phyloP scores from a whole-genome alignment of 2,888 invertebrate species.

The Taenaris catops region DNA sequence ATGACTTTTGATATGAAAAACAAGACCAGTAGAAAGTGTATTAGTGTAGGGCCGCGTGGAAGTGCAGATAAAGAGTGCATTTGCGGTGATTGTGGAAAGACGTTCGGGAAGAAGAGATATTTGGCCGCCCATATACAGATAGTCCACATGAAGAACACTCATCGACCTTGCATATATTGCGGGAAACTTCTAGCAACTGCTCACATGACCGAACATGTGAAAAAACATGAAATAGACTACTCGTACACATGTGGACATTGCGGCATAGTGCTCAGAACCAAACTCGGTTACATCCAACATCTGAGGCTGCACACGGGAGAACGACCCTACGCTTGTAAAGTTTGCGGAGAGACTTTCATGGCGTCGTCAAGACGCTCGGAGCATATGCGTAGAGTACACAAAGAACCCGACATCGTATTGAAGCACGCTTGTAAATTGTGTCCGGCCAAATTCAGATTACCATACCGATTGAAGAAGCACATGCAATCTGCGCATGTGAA shows the following conservation, averaged over 20 bases:
- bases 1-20: slow-evolving; percentile 40
- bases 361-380: slow-evolving; percentile 59
- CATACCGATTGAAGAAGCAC: slow-evolving; percentile 49
- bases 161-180: slow-evolving; percentile 53
- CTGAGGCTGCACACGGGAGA: slow-evolving; percentile 62
- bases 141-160: slow-evolving; percentile 59
- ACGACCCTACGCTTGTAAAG: slow-evolving; percentile 48
- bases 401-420: slow-evolving; percentile 29
- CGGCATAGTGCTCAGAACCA: slow-evolving; percentile 44
- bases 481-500: slow-evolving; percentile 38
- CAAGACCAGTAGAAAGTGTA: slow-evolving; percentile 32
- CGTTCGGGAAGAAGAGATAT: slow-evolving; percentile 53
- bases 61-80: slow-evolving; percentile 46
- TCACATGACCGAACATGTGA: slow-evolving; percentile 57
- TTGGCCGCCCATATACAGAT: slow-evolving; percentile 62
- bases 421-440: slow-evolving; percentile 50
- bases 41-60: slow-evolving; percentile 52
- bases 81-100: slow-evolving; percentile 62
- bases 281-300: slow-evolving; percentile 55
- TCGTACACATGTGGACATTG: slow-evolving; percentile 48
- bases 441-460: slow-evolving; percentile 50
- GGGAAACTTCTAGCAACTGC: slow-evolving; percentile 57
- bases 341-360: slow-evolving; percentile 53
- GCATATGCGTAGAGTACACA: slow-evolving; percentile 50
- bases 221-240: slow-evolving; percentile 37